Evolutionary conservation across 2,797 vertebrate species (phyloP), one percentile per base, ranked within the genome.

Genomic region (Sebastes kiyomatsui): DNA sequence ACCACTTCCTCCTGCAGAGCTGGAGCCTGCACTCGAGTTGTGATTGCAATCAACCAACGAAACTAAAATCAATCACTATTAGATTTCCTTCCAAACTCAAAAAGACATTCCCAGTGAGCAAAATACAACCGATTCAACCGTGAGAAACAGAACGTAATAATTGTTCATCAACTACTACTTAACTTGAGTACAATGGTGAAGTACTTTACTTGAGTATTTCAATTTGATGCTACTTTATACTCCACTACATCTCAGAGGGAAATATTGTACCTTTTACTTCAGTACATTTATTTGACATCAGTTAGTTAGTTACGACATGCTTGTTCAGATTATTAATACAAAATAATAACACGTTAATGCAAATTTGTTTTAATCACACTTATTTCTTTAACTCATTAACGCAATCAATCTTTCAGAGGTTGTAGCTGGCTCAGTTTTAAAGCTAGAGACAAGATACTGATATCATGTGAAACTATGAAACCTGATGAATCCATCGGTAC

Each of bases 1-100:
- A 85, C 87, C 90, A 92, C 91, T 93, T 94, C 93, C 93, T 93
- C 73, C 68, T 22, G 54, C 77, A 80, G 32, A 52, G 46, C 18
- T 52, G 1, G 12, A 58, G 69, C 32, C 22, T 69, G 68, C 55
- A 46, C 60, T 35, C 1, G 25, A 38, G 46, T 25, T 61, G 9
- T 64, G 59, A 83, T 10, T 65, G 32, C 58, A 68, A 11, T 54
- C 10, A 70, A 71, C 67, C 61, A 67, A 2, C 33, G 56, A 71
- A 68, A 69, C 62, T 67, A 18, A 55, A 66, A 59, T 77, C 14
- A 64, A 14, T 80, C 38, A 52, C 55, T 71, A 20, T 18, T 66
- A 1, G 20, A n/a, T 69, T 46, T 83, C 30, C 52, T 68, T 6
- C 10, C 3, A 54, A 72, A 75, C n/a, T 61, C 28, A 49, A 10